Percentiles rank a stretch among this genome's conserved stretches.
These are phyloP conservation scores for Pogonomyrmex californicus DNA, from an alignment of 1,140 invertebrate species.

Conservation along the genomic window DNA sequence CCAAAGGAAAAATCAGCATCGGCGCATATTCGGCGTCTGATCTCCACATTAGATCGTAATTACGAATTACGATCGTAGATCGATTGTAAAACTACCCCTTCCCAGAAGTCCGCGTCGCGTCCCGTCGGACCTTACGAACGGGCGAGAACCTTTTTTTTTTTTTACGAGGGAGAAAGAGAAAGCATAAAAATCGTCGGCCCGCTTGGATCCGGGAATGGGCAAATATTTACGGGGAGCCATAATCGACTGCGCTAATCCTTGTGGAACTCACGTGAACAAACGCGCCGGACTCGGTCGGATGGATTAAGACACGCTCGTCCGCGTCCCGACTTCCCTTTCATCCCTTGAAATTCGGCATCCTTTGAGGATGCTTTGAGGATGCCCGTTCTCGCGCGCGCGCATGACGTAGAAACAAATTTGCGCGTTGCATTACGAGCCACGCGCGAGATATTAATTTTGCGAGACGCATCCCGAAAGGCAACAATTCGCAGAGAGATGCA, in stretches of 20 bases:
- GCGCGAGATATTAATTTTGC: constrained; percentile 51
- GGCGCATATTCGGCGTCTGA: neutral
- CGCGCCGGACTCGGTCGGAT: constrained; percentile 30
- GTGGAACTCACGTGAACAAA: constrained; percentile 56
- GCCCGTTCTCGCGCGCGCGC: neutral
- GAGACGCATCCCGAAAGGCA: neutral
- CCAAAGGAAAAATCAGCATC: neutral
- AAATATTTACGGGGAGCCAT: constrained; percentile 74
- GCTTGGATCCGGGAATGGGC: constrained; percentile 5
- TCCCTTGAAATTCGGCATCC: constrained; percentile 67
- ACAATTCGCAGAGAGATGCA: neutral
- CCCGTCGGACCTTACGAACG: neutral
- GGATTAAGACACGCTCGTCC: constrained; percentile 51
- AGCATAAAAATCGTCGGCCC: neutral
- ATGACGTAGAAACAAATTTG: constrained; percentile 68
- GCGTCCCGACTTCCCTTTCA: constrained; percentile 14
- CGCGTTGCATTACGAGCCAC: constrained; percentile 63
- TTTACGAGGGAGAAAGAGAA: neutral
- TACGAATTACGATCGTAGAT: neutral
- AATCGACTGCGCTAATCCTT: constrained; percentile 71
- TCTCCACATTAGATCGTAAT: neutral
- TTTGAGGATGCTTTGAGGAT: constrained; percentile 73
- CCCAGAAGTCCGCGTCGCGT: neutral
- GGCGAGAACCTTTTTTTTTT: neutral
- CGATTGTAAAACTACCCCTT: neutral